Evolutionary conservation across 2,888 invertebrate genomes (phyloP).

Genomic region (Blera fallax): DNA sequence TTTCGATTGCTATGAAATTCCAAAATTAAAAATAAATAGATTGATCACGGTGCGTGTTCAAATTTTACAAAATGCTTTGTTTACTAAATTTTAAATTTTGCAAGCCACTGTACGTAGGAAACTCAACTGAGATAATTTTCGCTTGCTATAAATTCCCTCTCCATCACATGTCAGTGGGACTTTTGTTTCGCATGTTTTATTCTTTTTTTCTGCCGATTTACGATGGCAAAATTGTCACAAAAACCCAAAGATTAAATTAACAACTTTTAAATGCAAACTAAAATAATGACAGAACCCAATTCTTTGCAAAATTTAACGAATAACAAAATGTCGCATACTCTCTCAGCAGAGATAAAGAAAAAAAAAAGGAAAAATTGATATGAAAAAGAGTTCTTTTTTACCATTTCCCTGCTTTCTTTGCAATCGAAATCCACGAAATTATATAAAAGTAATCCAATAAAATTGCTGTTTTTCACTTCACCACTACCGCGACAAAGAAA

Average conservation of each 20-base stretch:
- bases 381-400: constrained; percentile 35
- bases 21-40: no score
- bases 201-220: background rate
- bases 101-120: constrained; percentile 34
- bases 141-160: constrained; percentile 49
- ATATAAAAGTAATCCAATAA: constrained; percentile 66
- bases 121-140: constrained; percentile 13
- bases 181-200: background rate
- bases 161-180: constrained; percentile 48
- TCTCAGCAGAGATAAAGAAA: constrained; percentile 12
- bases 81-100: constrained; percentile 24
- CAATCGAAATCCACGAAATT: constrained; percentile 47
- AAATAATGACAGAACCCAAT: background rate
- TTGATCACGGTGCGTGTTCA: no score
- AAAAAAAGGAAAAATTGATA: constrained; percentile 18
- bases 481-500: background rate
- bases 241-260: background rate
- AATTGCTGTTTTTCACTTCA: constrained; percentile 29
- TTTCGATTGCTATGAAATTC: no score
- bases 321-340: background rate
- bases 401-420: constrained; percentile 36
- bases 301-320: background rate
- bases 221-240: background rate
- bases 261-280: background rate
- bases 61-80: constrained; percentile 23